phyloP scores from a whole-genome alignment of 2,113 vertebrate species.

The Silurus glanis region DNA sequence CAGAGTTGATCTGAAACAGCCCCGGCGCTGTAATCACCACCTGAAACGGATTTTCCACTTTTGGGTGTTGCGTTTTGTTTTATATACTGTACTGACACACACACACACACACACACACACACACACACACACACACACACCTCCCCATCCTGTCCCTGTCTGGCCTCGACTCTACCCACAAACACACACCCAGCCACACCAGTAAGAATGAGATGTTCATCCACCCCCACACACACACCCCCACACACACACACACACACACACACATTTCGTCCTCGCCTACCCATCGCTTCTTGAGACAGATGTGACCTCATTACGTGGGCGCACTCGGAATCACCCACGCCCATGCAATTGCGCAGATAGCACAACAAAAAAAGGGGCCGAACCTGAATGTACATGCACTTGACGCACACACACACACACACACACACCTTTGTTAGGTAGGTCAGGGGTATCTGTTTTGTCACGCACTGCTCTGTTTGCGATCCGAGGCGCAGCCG shows the following conservation, averaged over 20 bases:
- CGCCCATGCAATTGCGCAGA: constrained; percentile 51
- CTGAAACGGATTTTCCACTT: constrained; percentile 30
- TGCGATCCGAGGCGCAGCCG: neutral
- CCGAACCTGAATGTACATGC: constrained; percentile 39
- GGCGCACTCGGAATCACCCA: constrained; percentile 60
- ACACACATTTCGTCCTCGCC: constrained; percentile 38
- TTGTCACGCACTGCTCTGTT: neutral
- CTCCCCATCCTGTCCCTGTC: neutral
- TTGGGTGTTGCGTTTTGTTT: neutral
- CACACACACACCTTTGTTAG: constrained; percentile 34
- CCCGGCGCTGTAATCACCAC: neutral
- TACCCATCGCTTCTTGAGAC: constrained; percentile 53
- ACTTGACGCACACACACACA: constrained; percentile 16
- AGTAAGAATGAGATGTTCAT: constrained; percentile 43
- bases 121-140: neutral
- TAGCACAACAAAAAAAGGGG: constrained; percentile 35
- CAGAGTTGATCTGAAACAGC: neutral
- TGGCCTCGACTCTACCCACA: neutral
- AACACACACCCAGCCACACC: constrained; percentile 38
- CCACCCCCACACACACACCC: constrained; percentile 47
- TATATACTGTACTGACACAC: constrained; percentile 10
- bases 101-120: constrained; percentile 30
- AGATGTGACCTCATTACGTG: constrained; percentile 61
- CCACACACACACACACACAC: constrained; percentile 41
- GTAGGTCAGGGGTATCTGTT: constrained; percentile 26